Conservation (phyloP, 2,888 invertebrate species). For the Siphlonurus alternatus region DNA sequence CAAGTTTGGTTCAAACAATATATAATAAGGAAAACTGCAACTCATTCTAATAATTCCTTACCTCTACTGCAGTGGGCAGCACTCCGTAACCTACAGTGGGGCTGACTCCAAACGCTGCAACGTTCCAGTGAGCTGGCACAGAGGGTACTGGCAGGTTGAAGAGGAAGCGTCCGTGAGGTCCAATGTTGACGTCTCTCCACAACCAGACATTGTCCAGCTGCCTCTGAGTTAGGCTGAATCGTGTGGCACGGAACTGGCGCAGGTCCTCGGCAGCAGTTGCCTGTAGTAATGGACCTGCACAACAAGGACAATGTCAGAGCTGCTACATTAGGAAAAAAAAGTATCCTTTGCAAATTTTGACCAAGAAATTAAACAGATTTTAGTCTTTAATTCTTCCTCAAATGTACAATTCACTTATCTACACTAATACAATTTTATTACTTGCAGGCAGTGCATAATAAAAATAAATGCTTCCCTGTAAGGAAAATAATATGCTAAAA, state of each 20-base stretch:
- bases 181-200: conserved; percentile 88
- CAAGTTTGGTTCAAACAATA: too few relatives aligned
- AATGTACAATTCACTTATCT: too few relatives aligned
- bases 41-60: too few relatives aligned
- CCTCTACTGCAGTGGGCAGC: conserved; percentile 57
- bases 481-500: too few relatives aligned
- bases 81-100: conserved; percentile 75
- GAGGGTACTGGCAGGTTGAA: conserved; percentile 75
- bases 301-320: conserved; percentile 7
- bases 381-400: too few relatives aligned
- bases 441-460: too few relatives aligned
- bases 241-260: conserved; percentile 55
- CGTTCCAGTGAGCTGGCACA: conserved; percentile 79
- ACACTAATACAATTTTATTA: too few relatives aligned
- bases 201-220: conserved; percentile 92
- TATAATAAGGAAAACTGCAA: too few relatives aligned
- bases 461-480: too few relatives aligned
- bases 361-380: not conserved
- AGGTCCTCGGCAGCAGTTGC: conserved; percentile 22
- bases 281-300: conserved; percentile 28
- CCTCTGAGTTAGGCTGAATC: conserved; percentile 74
- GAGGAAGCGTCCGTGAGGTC: conserved; percentile 75
- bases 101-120: conserved; percentile 83
- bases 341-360: conserved; percentile 12
- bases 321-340: not conserved